Conservation (phyloP, 2,113 vertebrate genomes). For the Semicossyphus pulcher region DNA sequence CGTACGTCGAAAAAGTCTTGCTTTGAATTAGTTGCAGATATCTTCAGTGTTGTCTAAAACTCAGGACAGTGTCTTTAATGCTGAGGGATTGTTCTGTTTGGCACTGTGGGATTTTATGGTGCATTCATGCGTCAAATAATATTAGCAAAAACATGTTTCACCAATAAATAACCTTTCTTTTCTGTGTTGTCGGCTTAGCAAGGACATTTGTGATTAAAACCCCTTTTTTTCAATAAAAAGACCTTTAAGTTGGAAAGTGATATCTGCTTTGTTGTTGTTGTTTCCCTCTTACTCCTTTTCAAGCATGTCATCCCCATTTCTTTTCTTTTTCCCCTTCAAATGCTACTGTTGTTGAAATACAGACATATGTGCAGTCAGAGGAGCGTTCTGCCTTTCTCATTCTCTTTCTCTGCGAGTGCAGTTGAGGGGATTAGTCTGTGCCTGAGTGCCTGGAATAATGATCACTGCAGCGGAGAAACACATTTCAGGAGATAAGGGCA, state of each 20-base stretch:
- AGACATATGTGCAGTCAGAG: slow-evolving; percentile 69
- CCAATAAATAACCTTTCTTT: slow-evolving; percentile 52
- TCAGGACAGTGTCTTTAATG: slow-evolving; percentile 25
- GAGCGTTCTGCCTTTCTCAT: slow-evolving; percentile 55
- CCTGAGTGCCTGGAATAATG: slow-evolving; percentile 82
- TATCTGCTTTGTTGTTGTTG: slow-evolving; percentile 47
- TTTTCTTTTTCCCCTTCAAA: slow-evolving; percentile 34
- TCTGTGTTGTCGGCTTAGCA: slow-evolving; percentile 8
- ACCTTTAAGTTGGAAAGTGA: slow-evolving; percentile 42
- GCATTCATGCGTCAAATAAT: slow-evolving; percentile 53
- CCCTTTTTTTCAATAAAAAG: slow-evolving; percentile 44
- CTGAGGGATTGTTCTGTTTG: slow-evolving; percentile 33
- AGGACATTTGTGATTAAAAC: slow-evolving; percentile 32
- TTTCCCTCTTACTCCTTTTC: slow-evolving; percentile 6
- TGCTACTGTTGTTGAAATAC: slow-evolving; percentile 58
- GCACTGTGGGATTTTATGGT: slow-evolving; percentile 43
- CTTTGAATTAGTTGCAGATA: slow-evolving; percentile 28
- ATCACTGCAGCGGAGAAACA: slow-evolving; percentile 80
- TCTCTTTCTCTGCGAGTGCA: slow-evolving; percentile 66
- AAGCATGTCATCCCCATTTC: slow-evolving; percentile 41
- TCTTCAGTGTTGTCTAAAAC: slow-evolving; percentile 28
- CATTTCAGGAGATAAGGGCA: slow-evolving; percentile 81
- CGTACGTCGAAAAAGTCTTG: slow-evolving; percentile 1
- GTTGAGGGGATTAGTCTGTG: slow-evolving; percentile 78
- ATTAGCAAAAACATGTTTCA: slow-evolving; percentile 45